Base-by-base conservation (phyloP, 2,888 invertebrate genomes). In the Adineta ricciae region DNA sequence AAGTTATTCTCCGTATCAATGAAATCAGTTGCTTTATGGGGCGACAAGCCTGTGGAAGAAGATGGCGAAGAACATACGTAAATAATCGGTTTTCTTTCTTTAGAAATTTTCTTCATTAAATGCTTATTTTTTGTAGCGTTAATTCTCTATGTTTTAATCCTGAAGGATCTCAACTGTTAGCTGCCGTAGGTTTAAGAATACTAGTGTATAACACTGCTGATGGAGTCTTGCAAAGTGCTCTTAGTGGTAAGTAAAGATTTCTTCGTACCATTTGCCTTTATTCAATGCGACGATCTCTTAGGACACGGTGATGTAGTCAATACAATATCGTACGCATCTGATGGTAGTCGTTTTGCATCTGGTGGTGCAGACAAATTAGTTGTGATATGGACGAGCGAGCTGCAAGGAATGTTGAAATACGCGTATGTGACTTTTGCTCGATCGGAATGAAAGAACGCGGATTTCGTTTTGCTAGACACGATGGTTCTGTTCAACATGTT, bases 301-400 rank as follows among this genome's bases (percentile, higher is more conserved):
- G 86, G 96, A 0, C 98, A 99, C 90, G 97, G 96, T 90, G 97
- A 97, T 87, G 93, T 94, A 27, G 96, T 99, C 0, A 95, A 96
- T 90, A 94, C 96, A 87, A 94, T 96, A 0, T 94, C 94, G 54
- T 99, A 96, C 91, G 94, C 97, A 0, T 93, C 92, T 88, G 97
- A 97, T 92, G 97, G 98, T 0, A 95, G 96, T 89, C 93, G 95
- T 88, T 98, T 98, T 93, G 97, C 98, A 0, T 96, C 96, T 50
- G 98, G 98, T 1, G 95, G 96, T 88, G 95, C 96, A 4, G 99
- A 99, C 90, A 97, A 97, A 91, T 94, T 95, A 90, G 97, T 99
- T 83, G 98, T 99, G 87, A 95, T 99, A 87, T 99, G 98, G 98
- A 96, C 95, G 1, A 94, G 94, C 52, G 96, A 96, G 91, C 93